Percentiles rank a stretch among this genome's conserved stretches.
phyloP scores from a whole-genome alignment of 2,113 vertebrate species.

The Pimephales promelas region DNA sequence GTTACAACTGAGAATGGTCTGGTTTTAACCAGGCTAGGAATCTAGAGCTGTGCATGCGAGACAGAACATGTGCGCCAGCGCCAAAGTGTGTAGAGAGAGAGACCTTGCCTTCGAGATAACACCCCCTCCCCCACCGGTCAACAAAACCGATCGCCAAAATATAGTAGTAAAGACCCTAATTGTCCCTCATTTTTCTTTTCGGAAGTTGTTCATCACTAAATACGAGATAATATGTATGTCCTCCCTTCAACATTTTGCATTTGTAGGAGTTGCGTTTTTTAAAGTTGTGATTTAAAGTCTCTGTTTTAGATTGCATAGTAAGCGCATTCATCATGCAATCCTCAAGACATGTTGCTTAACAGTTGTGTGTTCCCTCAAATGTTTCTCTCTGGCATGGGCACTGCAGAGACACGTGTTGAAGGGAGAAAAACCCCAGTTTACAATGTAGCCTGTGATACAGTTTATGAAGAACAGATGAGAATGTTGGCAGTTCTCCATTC shows the following conservation, averaged over 20 bases:
- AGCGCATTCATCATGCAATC: neutral
- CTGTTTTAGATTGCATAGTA: too few relatives aligned
- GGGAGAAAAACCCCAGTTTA: slow-evolving; percentile 41
- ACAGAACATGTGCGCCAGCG: too few relatives aligned
- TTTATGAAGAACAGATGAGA: slow-evolving; percentile 54
- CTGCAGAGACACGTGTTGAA: slow-evolving; percentile 37
- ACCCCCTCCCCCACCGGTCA: too few relatives aligned
- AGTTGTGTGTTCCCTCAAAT: slow-evolving; percentile 34
- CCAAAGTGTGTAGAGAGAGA: too few relatives aligned
- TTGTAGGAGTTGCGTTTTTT: neutral
- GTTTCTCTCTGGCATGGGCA: neutral
- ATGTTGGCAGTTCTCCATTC: slow-evolving; percentile 50
- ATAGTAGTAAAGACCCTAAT: too few relatives aligned
- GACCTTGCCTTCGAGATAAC: too few relatives aligned
- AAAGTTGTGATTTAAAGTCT: too few relatives aligned
- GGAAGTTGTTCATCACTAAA: neutral
- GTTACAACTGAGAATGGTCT: too few relatives aligned
- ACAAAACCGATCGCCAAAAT: too few relatives aligned
- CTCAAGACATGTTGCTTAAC: slow-evolving; percentile 6
- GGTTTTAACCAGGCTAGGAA: too few relatives aligned
- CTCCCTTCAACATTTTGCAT: neutral
- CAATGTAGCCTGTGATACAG: slow-evolving; percentile 45
- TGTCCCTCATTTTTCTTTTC: too few relatives aligned
- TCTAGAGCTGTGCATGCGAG: too few relatives aligned
- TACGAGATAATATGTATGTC: neutral